Evolutionary conservation across 2,797 vertebrate species (phyloP), one percentile per base, ranked within the genome.

Genomic region (Pangasius larnaudii): DNA sequence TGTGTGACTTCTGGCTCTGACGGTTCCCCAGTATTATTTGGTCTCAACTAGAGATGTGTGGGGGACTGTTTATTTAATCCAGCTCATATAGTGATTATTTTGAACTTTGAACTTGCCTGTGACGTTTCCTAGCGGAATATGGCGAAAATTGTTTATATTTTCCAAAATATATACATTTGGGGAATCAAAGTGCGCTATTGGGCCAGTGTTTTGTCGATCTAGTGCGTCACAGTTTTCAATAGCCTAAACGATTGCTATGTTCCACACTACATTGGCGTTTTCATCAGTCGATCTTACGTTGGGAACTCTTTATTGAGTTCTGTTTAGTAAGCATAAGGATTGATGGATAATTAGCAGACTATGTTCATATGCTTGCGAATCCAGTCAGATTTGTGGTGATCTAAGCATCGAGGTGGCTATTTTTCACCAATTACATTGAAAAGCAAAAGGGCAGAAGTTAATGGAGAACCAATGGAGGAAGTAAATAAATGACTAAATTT

Each of bases 231-330:
- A 10, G n/a, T 69, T 89, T 83, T 87, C 53, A 69, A 30, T 71
- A 82, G 80, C 65, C 49, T 79, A 14, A 56, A 90, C 58, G 58
- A 59, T 86, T 86, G 85, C 69, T 61, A 85, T 84, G 30, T 33
- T 36, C 14, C 67, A 36, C 5, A 36, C 5, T 19, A n/a, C 5
- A 6, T n/a, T 30, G n/a, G 49, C 58, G 77, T 59, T 81, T 42
- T 24, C 78, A 14, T 81, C 10, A 6, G 56, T 39, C 14, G 56
- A 5, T 27, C 51, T 80, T 6, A 11, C 7, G 11, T 19, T 39
- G 14, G 22, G 33, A 79, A 36, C 30, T 79, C 10, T 22, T 56
- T 56, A 27, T 22, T 80, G 10, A 56, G 8, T 36, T 36, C 53
- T 58, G 33, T 53, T 51, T 19, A 13, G 30, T 56, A 78, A 78